Base-by-base conservation (phyloP, 2,888 invertebrate genomes). In the Diplazon laetatorius region DNA sequence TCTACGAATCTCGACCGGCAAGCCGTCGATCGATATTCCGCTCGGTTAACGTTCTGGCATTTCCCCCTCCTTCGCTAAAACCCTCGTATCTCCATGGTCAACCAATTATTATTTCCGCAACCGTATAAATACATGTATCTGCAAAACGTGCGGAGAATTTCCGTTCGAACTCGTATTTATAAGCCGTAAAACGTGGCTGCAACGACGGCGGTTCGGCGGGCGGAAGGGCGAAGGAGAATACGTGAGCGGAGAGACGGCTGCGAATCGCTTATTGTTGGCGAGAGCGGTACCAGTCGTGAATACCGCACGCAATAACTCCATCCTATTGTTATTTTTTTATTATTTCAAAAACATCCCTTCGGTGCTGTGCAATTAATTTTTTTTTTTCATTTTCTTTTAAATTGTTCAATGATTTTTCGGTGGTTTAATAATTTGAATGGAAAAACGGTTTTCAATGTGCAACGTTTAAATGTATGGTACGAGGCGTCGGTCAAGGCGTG, bases 261-360 rank as follows among this genome's bases (percentile, higher is more conserved):
- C 5, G 30, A 39, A 44, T 68, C 55, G 55, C 25, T 68, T 55
- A 68, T 55, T 68, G 66, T 39, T 12, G 16, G 55, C 66, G 66
- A 68, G 42, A 39, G 52, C 59, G 66, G 66, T 68, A 68, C 66
- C 66, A 68, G 55, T 14, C 70, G 60, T 60, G 48, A 30, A 48
- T 14, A 1, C 16, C 30, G 70, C 70, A 70, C 60, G 59, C 46
- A 70, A 59, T 42, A 39, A n/a, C 10, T 20, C 14, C 46, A 50
- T 25, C 18, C 12, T 16, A 12, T 25, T 10, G 4, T 48, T 62
- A n/a, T 35, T 20, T 48, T 20, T 63, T 16, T 12, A 20, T 25
- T 14, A 6, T 6, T 5, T 30, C 30, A 30, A 2, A 30, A 30
- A n/a, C n/a, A n/a, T n/a, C n/a, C n/a, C 30, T 30, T 30, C 6